Evolutionary conservation across 2,113 vertebrate species (phyloP).

Genomic region (Rhabdornis inornatus): DNA sequence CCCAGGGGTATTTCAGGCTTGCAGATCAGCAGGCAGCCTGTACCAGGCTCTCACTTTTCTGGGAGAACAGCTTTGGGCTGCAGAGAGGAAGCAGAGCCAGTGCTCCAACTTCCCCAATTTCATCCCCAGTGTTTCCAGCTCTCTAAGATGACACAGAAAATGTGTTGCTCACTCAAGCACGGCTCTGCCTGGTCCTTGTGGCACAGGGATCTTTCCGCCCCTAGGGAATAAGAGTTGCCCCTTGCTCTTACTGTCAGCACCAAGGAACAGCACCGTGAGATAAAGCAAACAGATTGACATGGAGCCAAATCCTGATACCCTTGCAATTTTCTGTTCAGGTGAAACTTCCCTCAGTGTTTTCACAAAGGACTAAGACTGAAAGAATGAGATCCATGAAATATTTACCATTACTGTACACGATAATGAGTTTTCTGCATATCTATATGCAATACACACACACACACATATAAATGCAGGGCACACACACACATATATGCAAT

Average conservation of each 20-base stretch:
- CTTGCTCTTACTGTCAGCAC: not conserved
- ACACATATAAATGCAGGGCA: not conserved
- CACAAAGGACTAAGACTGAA: not conserved
- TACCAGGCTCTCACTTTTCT: not conserved
- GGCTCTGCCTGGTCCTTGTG: not conserved
- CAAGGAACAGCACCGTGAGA: not conserved
- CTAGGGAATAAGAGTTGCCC: not conserved
- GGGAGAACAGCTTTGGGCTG: not conserved
- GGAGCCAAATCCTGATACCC: not conserved
- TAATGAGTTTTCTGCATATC: conserved; percentile 44
- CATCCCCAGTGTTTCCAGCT: not conserved
- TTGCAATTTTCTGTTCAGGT: not conserved
- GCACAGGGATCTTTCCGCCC: not conserved
- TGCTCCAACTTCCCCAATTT: not conserved
- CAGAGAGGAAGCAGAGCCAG: not conserved
- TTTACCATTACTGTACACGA: not conserved
- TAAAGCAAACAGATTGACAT: rapidly evolving
- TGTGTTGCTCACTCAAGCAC: rapidly evolving
- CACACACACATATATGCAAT: conserved; percentile 3
- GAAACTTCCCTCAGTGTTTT: not conserved
- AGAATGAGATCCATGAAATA: conserved; percentile 34
- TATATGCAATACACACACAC: conserved; percentile 37
- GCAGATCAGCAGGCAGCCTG: not conserved
- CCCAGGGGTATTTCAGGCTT: not conserved
- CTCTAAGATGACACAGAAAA: not conserved